Base-by-base conservation (phyloP, 1,140 invertebrate genomes). In the Magallana angulata region DNA sequence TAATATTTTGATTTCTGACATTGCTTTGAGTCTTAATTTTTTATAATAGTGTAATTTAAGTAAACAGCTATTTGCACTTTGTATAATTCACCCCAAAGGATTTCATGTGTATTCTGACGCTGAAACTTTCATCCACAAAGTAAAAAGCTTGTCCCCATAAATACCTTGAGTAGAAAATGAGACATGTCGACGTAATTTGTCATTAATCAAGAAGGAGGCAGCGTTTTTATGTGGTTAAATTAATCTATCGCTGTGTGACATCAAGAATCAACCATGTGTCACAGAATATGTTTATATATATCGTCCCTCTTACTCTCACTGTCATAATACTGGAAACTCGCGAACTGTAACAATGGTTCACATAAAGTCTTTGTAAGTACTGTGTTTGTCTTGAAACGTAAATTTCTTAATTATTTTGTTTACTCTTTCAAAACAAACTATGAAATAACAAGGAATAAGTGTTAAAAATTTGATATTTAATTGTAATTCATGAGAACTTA, bases 201-300 rank as follows among this genome's bases (percentile, higher is more conserved):
- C 68, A 76, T 76, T 76, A 30, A 24, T 76, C 68, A 76, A 76
- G 68, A 30, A 48, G 68, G 68, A 76, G 68, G 68, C 68, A 30
- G 68, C 24, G 30, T 24, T 76, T 76, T 76, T 76, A 76, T 76
- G 68, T 30, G 68, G 68, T 76, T 76, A 48, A 48, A 48, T 48
- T 76, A 30, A 76, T 7, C 68, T 30, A 30, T 76, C 18, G 24
- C 68, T 11, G 4, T 76, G 36, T 76, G 68, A 76, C 68, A 76
- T 76, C 68, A 76, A 12, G 68, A 76, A 76, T 76, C 68, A 76
- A 24, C 68, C 68, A 76, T 30, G 68, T 76, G 68, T 76, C 24
- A 76, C 68, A 76, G 36, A 36, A 76, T 30, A 11, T 76, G 68
- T 76, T 76, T 76, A 76, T 76, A 76, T 76, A 76, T 76, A 76